Conservation (phyloP, 2,888 invertebrate genomes). For the Pheosia gnoma region DNA sequence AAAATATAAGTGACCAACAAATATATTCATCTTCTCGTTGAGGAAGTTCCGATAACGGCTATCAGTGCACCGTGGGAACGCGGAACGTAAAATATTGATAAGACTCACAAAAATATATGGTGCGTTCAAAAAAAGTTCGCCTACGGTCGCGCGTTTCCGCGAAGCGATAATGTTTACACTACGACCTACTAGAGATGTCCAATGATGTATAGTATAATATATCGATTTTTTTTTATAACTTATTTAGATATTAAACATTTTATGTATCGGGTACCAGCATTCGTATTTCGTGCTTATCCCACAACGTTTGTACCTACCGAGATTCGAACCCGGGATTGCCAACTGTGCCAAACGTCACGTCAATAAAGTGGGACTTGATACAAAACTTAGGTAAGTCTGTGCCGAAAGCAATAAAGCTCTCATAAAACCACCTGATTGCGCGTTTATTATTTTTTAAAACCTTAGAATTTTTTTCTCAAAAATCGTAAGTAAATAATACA, state of each 20-base stretch:
- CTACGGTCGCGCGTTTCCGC: constrained; percentile 58
- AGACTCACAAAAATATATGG: constrained; percentile 35
- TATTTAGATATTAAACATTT: not conserved
- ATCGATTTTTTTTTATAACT: not conserved
- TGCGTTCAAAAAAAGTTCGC: constrained; percentile 51
- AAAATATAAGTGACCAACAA: constrained; percentile 11
- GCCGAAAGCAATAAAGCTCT: too few relatives aligned
- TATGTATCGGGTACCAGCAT: too few relatives aligned
- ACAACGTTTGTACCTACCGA: too few relatives aligned
- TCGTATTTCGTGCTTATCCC: too few relatives aligned
- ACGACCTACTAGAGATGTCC: constrained; percentile 1
- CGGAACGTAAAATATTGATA: constrained; percentile 38
- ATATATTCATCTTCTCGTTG: constrained; percentile 34
- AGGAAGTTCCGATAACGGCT: constrained; percentile 60
- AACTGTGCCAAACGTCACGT: too few relatives aligned
- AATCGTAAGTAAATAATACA: too few relatives aligned
- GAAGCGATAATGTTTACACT: constrained; percentile 13
- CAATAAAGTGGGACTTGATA: too few relatives aligned
- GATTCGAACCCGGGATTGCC: too few relatives aligned
- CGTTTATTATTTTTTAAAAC: too few relatives aligned
- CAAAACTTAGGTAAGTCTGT: too few relatives aligned
- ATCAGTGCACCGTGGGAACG: constrained; percentile 71
- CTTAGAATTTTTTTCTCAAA: too few relatives aligned
- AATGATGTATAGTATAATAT: not conserved
- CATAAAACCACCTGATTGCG: too few relatives aligned